Evolutionary conservation across 2,113 vertebrate genomes (phyloP).

Genomic region (Chinchilla lanigera): DNA sequence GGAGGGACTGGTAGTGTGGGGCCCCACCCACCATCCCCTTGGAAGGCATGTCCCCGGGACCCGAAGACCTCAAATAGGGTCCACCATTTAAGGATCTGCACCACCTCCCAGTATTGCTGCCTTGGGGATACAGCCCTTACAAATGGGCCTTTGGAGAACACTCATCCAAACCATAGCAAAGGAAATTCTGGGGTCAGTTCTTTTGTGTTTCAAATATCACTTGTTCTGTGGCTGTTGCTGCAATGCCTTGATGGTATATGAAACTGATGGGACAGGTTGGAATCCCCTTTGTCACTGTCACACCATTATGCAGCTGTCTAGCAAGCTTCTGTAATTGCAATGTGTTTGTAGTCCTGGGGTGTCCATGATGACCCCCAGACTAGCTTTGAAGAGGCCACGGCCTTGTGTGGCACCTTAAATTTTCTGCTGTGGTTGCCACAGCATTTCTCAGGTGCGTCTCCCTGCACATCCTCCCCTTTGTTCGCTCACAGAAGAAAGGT

Average conservation of each 20-base stretch:
- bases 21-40: background rate
- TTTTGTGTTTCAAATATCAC: background rate
- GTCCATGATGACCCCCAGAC: background rate
- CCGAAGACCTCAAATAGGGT: no score
- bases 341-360: background rate
- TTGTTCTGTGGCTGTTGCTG: background rate
- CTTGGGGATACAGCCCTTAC: background rate
- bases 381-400: background rate
- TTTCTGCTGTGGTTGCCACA: background rate
- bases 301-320: accelerated
- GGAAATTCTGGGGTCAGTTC: background rate
- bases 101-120: background rate
- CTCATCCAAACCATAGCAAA: background rate
- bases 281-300: background rate
- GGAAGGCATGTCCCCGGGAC: background rate
- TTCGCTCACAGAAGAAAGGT: background rate
- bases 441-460: background rate
- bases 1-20: background rate
- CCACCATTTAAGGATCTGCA: background rate
- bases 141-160: background rate
- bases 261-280: no score
- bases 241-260: background rate
- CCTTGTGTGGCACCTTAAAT: background rate
- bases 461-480: background rate
- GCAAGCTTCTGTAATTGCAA: no score